A percentile compares a stretch with the other conserved stretches of the same genome.
phyloP scores from a whole-genome alignment of 2,797 vertebrate species.

The Xenentodon cancila region DNA sequence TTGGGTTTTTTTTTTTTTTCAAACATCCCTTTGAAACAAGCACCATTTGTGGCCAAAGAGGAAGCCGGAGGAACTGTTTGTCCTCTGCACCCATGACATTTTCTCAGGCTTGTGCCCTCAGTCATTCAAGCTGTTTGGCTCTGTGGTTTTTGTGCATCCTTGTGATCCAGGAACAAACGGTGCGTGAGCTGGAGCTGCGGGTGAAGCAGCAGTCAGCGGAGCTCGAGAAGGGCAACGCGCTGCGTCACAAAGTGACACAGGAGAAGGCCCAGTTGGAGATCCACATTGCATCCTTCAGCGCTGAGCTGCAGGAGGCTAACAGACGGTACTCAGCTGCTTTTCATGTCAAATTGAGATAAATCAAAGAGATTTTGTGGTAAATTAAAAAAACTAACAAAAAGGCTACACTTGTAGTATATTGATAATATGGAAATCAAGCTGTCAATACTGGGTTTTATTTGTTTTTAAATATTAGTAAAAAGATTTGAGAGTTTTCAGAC shows the following conservation, averaged over 20 bases:
- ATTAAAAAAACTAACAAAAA: too few species aligned
- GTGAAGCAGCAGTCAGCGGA: slow-evolving; percentile 90
- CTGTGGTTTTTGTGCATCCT: slow-evolving; percentile 17
- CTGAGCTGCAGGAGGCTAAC: slow-evolving; percentile 88
- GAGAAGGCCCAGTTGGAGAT: slow-evolving; percentile 90
- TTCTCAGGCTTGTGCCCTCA: too few species aligned
- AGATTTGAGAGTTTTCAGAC: background rate
- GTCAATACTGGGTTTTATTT: background rate
- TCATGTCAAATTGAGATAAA: background rate
- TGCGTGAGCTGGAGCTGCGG: slow-evolving; percentile 86
- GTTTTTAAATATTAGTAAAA: background rate
- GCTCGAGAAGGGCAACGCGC: slow-evolving; percentile 85
- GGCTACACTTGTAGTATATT: too few species aligned
- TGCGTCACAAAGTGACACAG: slow-evolving; percentile 87
- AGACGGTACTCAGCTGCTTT: slow-evolving; percentile 64
- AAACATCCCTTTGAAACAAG: too few species aligned
- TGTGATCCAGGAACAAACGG: slow-evolving; percentile 82
- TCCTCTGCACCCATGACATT: too few species aligned
- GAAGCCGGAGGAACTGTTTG: too few species aligned
- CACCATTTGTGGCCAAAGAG: too few species aligned
- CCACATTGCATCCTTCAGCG: slow-evolving; percentile 73
- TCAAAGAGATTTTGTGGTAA: background rate
- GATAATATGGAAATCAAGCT: too few species aligned
- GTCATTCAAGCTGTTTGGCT: slow-evolving; percentile 21
- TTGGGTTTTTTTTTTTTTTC: too few species aligned